A percentile compares a stretch with the other conserved stretches of the same genome.
phyloP scores from a whole-genome alignment of 2,888 invertebrate species.

The Masnerella sp. region DNA sequence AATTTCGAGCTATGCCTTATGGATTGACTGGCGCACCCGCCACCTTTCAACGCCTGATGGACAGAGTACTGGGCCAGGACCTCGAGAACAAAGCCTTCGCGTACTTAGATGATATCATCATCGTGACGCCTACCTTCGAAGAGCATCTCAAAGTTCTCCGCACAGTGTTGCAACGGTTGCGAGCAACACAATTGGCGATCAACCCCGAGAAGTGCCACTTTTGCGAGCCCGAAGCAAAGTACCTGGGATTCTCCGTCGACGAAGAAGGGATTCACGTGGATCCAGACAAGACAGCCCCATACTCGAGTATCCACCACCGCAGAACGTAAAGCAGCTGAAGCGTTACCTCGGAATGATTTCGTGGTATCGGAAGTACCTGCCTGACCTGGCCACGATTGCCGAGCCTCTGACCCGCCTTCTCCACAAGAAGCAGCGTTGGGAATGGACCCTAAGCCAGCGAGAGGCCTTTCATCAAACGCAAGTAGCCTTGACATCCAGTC shows the following conservation, averaged over 20 bases:
- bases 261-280: slow-evolving; percentile 19
- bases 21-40: neutral
- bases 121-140: neutral
- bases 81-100: neutral
- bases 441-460: slow-evolving; percentile 57
- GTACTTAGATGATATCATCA: slow-evolving; percentile 1
- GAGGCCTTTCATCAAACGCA: slow-evolving; percentile 15
- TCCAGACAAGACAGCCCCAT: slow-evolving; percentile 36
- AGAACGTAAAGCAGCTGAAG: slow-evolving; percentile 53
- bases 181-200: neutral
- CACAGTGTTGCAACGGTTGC: neutral
- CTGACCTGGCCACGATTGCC: slow-evolving; percentile 36
- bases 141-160: neutral
- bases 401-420: slow-evolving; percentile 58
- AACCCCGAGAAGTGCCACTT: neutral
- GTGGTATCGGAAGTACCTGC: slow-evolving; percentile 59
- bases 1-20: neutral
- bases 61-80: slow-evolving; percentile 74
- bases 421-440: slow-evolving; percentile 55
- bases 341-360: slow-evolving; percentile 65
- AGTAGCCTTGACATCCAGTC: no score
- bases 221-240: neutral
- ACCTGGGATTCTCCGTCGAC: neutral
- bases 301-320: slow-evolving; percentile 53
- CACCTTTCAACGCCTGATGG: neutral